These are phyloP conservation scores for Mesembrinibis cayennensis DNA, from an alignment of 2,113 vertebrate genomes.

Conservation along the genomic window DNA sequence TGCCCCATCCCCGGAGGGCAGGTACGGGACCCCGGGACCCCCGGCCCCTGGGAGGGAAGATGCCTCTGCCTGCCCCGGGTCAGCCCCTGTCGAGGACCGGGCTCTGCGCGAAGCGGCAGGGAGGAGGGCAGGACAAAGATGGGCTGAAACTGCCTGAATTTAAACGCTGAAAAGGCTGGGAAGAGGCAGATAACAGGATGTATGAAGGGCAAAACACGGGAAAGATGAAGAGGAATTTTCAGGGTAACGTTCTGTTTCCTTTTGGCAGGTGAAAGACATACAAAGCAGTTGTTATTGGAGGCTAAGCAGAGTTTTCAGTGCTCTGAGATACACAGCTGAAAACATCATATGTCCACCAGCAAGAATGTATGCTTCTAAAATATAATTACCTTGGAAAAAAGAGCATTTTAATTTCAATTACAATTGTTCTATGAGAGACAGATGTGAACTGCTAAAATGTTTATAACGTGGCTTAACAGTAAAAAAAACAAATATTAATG, in stretches of 20 bases:
- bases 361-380: conserved; percentile 18
- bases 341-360: neutral
- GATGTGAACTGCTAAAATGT: conserved; percentile 59
- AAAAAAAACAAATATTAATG: conserved; percentile 45
- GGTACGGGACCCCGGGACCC: neutral
- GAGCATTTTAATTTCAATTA: conserved; percentile 58
- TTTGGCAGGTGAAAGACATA: neutral
- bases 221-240: neutral
- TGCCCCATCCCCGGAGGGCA: neutral
- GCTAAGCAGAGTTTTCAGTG: neutral
- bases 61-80: neutral
- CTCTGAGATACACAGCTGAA: neutral
- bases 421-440: conserved; percentile 59
- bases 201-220: neutral
- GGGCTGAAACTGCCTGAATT: neutral
- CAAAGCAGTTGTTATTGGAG: neutral
- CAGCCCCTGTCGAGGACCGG: neutral
- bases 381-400: conserved; percentile 18
- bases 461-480: conserved; percentile 42
- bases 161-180: neutral
- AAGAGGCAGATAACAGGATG: neutral
- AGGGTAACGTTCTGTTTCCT: neutral
- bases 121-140: neutral
- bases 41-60: neutral
- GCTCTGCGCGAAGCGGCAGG: neutral